These are phyloP conservation scores for Orchestes rusci DNA, from an alignment of 2,888 invertebrate species.

Conservation along the genomic window DNA sequence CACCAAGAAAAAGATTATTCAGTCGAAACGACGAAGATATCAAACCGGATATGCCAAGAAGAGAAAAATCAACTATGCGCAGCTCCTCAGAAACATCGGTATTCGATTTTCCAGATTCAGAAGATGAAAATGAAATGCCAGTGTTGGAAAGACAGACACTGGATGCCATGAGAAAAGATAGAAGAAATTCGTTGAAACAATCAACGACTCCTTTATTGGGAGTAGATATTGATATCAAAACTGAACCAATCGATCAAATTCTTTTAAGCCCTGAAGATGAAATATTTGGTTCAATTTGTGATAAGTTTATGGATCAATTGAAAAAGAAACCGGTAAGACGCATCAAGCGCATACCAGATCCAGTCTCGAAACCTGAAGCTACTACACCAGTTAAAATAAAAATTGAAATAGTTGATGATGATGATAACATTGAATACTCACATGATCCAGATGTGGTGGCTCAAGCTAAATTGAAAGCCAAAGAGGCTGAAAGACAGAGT, in stretches of 20 bases:
- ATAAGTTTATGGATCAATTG: slow-evolving; percentile 71
- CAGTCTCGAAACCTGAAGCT: slow-evolving; percentile 16
- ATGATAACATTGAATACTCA: slow-evolving; percentile 4
- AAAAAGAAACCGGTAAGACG: slow-evolving; percentile 53
- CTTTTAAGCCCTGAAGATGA: slow-evolving; percentile 41
- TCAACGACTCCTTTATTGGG: slow-evolving; percentile 40
- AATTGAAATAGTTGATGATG: slow-evolving; percentile 16
- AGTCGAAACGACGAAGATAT: slow-evolving; percentile 52
- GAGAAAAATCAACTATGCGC: slow-evolving; percentile 47
- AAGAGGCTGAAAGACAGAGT: neutral
- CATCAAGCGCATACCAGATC: slow-evolving; percentile 32
- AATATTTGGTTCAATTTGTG: slow-evolving; percentile 65
- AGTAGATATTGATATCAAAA: slow-evolving; percentile 3
- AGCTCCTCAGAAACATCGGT: slow-evolving; percentile 58
- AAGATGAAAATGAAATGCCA: slow-evolving; percentile 56
- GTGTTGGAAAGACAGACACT: slow-evolving; percentile 59
- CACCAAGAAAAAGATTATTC: slow-evolving; percentile 49
- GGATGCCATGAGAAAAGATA: slow-evolving; percentile 54
- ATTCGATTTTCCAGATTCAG: slow-evolving; percentile 58
- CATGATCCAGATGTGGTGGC: neutral
- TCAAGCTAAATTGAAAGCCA: neutral
- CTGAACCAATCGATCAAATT: slow-evolving; percentile 22
- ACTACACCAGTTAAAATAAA: slow-evolving; percentile 21
- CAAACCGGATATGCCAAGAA: slow-evolving; percentile 37
- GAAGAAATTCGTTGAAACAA: slow-evolving; percentile 55